These are phyloP conservation scores for Rhadina sibilatrix DNA, from an alignment of 2,113 vertebrate species.

Conservation along the genomic window DNA sequence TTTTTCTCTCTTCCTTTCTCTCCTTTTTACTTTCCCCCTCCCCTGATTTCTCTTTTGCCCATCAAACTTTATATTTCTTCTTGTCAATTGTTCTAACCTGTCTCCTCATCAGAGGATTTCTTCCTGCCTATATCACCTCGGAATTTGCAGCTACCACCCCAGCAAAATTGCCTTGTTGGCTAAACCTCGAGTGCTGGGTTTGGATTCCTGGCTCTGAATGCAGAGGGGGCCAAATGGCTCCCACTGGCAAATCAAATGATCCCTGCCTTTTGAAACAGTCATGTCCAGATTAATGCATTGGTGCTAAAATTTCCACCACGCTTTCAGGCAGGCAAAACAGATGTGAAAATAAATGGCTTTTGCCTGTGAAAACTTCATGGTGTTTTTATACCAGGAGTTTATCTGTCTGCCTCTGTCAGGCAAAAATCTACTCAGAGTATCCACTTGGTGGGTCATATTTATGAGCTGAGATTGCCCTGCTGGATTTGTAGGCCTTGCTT, in stretches of 20 bases:
- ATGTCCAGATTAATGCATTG: background rate
- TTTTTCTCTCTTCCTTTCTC: background rate
- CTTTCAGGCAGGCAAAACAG: background rate
- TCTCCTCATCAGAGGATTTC: background rate
- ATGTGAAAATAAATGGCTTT: background rate
- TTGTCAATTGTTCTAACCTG: rapidly evolving
- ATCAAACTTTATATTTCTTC: background rate
- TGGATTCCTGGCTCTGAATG: background rate
- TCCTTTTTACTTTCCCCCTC: rapidly evolving
- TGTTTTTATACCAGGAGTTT: background rate
- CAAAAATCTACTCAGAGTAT: background rate
- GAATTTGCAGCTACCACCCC: background rate
- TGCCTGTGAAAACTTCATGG: background rate
- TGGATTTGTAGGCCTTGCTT: background rate
- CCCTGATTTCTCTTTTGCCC: background rate
- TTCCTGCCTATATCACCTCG: background rate
- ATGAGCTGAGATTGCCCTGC: background rate
- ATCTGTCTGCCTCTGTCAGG: background rate
- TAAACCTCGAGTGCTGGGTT: background rate
- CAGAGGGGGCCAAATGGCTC: background rate
- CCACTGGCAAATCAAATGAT: background rate
- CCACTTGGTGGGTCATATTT: background rate
- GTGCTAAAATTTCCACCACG: background rate
- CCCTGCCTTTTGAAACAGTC: background rate
- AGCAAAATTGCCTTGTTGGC: background rate